phyloP scores from a whole-genome alignment of 2,113 vertebrate genomes.

The Phalacrocorax pelagicus region DNA sequence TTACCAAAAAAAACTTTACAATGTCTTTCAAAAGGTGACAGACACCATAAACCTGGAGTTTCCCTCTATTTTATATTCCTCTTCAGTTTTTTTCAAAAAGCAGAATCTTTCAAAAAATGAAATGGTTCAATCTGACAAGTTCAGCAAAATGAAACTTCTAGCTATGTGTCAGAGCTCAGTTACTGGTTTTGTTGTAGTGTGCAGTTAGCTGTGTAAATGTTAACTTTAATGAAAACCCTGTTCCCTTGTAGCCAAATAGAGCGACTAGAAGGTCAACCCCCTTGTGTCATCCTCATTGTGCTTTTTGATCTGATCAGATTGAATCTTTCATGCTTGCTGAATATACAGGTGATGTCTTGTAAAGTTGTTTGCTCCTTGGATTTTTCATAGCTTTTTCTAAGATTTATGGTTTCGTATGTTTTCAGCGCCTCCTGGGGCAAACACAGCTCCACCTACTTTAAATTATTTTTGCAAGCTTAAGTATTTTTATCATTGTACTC shows the following conservation, averaged over 20 bases:
- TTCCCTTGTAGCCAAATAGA: background rate
- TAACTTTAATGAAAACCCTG: background rate
- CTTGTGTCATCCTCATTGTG: background rate
- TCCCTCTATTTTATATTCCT: background rate
- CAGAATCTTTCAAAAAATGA: background rate
- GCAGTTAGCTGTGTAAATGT: background rate
- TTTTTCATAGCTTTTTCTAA: slow-evolving; percentile 12
- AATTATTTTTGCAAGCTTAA: background rate
- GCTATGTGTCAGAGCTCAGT: background rate
- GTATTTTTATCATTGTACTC: background rate
- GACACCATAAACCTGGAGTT: background rate
- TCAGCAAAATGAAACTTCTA: background rate
- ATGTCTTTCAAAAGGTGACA: background rate
- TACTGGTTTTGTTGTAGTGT: background rate
- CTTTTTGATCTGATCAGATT: slow-evolving; percentile 35
- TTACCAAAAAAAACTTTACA: background rate
- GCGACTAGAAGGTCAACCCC: background rate
- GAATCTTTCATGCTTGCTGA: slow-evolving; percentile 41
- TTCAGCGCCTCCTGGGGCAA: background rate
- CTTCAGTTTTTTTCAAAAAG: background rate
- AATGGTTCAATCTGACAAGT: background rate
- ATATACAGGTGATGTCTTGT: slow-evolving; percentile 15
- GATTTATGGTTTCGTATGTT: slow-evolving; percentile 10
- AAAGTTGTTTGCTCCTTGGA: background rate
- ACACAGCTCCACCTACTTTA: background rate